phyloP scores from a whole-genome alignment of 2,888 invertebrate species.

The Drosophila mettleri region DNA sequence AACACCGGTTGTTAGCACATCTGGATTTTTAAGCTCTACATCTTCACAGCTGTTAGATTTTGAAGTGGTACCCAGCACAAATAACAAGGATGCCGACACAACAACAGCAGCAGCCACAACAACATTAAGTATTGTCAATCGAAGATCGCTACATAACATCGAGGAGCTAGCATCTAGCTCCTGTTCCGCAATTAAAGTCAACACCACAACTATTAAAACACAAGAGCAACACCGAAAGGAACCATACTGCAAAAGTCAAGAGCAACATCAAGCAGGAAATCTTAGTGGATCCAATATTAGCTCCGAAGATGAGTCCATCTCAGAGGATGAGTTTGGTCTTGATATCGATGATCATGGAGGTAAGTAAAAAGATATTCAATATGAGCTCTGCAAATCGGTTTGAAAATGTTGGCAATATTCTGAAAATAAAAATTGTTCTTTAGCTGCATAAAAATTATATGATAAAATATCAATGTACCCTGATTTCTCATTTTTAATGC shows the following conservation, averaged over 20 bases:
- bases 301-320: conserved; percentile 79
- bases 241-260: conserved; percentile 42
- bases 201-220: conserved; percentile 29
- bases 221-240: conserved; percentile 38
- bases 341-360: conserved; percentile 81
- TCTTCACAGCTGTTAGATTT: conserved; percentile 65
- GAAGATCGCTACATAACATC: conserved; percentile 71
- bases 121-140: conserved; percentile 43
- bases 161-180: conserved; percentile 75
- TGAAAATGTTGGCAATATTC: conserved; percentile 66
- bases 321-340: conserved; percentile 81
- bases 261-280: conserved; percentile 47
- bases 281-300: conserved; percentile 72
- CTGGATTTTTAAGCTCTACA: conserved; percentile 56
- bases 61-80: conserved; percentile 49
- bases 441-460: too few species aligned
- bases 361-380: conserved; percentile 60
- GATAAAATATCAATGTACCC: not conserved
- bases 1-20: conserved; percentile 40
- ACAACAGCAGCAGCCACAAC: conserved; percentile 39
- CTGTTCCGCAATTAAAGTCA: conserved; percentile 47
- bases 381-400: conserved; percentile 5
- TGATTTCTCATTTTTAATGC: too few species aligned
- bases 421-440: conserved; percentile 4
- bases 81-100: conserved; percentile 46